A percentile compares a stretch with the other conserved stretches of the same genome.
Conservation (phyloP, 2,888 invertebrate genomes). For the Helleia helle region DNA sequence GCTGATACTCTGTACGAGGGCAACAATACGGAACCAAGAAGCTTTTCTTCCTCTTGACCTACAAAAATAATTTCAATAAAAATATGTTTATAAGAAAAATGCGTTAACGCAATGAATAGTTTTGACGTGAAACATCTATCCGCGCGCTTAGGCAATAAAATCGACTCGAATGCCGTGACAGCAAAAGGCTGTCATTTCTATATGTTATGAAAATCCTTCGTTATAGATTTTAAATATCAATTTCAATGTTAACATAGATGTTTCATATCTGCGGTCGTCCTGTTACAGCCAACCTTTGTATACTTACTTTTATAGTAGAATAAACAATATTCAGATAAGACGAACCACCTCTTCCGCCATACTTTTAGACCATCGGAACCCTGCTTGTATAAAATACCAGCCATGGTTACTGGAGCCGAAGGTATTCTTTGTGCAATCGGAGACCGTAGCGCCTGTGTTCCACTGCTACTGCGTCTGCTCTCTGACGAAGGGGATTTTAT, state of each 20-base stretch:
- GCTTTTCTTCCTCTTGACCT: slow-evolving; percentile 91
- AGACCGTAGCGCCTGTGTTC: slow-evolving; percentile 80
- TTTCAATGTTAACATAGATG: too few relatives aligned
- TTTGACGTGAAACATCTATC: too few relatives aligned
- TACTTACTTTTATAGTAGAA: slow-evolving; percentile 93
- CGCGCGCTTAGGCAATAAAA: too few relatives aligned
- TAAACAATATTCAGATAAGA: slow-evolving; percentile 92
- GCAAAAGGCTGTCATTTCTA: too few relatives aligned
- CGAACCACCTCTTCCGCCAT: slow-evolving; percentile 97
- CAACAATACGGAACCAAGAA: slow-evolving; percentile 89
- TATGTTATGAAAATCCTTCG: too few relatives aligned
- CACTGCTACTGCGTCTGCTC: slow-evolving; percentile 64
- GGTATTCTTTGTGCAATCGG: slow-evolving; percentile 88
- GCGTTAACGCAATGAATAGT: too few relatives aligned
- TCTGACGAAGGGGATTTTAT: slow-evolving; percentile 66
- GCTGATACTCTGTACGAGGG: slow-evolving; percentile 93
- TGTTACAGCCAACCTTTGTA: too few relatives aligned
- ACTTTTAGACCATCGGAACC: slow-evolving; percentile 94
- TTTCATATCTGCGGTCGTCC: too few relatives aligned
- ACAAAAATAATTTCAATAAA: slow-evolving; percentile 7
- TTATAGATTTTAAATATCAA: too few relatives aligned
- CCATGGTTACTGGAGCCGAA: slow-evolving; percentile 88
- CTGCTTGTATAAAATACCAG: slow-evolving; percentile 94
- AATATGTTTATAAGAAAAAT: too few relatives aligned
- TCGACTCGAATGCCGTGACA: too few relatives aligned